Base-by-base conservation (phyloP, 2,113 vertebrate genomes). In the Etheostoma cragini region DNA sequence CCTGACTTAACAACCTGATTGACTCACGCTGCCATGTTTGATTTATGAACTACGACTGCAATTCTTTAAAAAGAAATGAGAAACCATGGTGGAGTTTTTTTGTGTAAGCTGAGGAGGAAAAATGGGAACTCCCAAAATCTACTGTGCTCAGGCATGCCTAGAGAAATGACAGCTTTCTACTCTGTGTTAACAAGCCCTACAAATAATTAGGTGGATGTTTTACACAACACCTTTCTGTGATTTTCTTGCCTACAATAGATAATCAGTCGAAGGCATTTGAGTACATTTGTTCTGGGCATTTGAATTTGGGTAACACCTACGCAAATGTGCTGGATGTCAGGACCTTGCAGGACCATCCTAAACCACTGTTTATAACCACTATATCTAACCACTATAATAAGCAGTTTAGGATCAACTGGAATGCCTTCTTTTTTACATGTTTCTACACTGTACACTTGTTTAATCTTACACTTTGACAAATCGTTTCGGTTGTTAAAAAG, bases 161-260 rank as follows among this genome's bases (percentile, higher is more conserved):
- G 67, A 71, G 60, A 88, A 78, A 90, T 87, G 84, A 84, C 85
- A 70, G 70, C 83, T 80, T 74, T 85, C 57, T 60, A 38, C 16
- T 1, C 54, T 76, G 74, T 77, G 82, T 91, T 87, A 88, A 92
- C 88, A 91, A 92, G 83, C 80, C 83, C 77, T 81, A 68, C 84
- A 86, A 90, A 92, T 89, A 33, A 91, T 63, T 76, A 81, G 90
- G 82, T 92, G 66, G 19, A 82, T 81, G 49, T 89, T 72, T 90
- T 62, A 82, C 82, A 82, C 85, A 86, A 86, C 64, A 83, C 74
- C 61, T 58, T 74, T 85, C 88, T 87, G 84, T 84, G 72, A 83
- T 84, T 89, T 87, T 57, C 45, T 72, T 72, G 21, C 45, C 22
- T 30, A 65, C 62, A 47, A 62, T 82, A 76, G 22, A 66, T 69